Conservation (phyloP, 2,797 vertebrate genomes). For the Trematomus bernacchii region DNA sequence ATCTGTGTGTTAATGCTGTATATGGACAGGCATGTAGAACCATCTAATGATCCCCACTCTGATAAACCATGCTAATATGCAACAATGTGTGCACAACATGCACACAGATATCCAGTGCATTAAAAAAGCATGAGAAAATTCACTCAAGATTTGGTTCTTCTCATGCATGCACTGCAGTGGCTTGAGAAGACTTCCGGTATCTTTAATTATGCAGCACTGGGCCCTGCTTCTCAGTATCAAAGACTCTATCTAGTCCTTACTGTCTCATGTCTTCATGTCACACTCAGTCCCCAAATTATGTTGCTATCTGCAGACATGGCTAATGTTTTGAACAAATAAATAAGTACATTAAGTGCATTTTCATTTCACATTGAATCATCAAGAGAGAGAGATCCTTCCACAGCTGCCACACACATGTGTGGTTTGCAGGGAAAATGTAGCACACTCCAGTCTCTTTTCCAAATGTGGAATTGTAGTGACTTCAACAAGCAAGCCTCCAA, state of each 20-base stretch:
- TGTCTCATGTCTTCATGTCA: conserved; percentile 15
- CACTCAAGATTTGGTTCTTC: conserved; percentile 48
- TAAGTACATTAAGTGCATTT: conserved; percentile 49
- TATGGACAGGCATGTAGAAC: conserved; percentile 11
- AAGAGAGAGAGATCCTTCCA: conserved; percentile 41
- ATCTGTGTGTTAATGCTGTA: background rate
- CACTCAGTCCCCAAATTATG: conserved; percentile 1
- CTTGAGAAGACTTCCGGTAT: conserved; percentile 58
- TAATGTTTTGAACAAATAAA: conserved; percentile 29
- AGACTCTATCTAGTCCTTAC: conserved; percentile 24
- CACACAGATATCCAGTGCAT: conserved; percentile 34
- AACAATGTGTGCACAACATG: conserved; percentile 12
- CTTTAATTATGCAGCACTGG: conserved; percentile 62
- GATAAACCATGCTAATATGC: conserved; percentile 19
- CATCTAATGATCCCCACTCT: background rate
- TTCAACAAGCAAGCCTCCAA: conserved; percentile 77
- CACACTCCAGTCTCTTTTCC: conserved; percentile 61
- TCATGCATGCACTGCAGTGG: conserved; percentile 58
- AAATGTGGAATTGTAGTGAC: conserved; percentile 73
- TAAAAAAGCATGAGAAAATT: conserved; percentile 58
- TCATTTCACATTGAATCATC: conserved; percentile 50
- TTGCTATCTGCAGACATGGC: background rate
- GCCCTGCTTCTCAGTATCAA: conserved; percentile 40
- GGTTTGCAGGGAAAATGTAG: conserved; percentile 54
- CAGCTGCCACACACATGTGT: conserved; percentile 55